Base-by-base conservation (phyloP, 2,797 vertebrate species). In the Phyllotis vaccarum region DNA sequence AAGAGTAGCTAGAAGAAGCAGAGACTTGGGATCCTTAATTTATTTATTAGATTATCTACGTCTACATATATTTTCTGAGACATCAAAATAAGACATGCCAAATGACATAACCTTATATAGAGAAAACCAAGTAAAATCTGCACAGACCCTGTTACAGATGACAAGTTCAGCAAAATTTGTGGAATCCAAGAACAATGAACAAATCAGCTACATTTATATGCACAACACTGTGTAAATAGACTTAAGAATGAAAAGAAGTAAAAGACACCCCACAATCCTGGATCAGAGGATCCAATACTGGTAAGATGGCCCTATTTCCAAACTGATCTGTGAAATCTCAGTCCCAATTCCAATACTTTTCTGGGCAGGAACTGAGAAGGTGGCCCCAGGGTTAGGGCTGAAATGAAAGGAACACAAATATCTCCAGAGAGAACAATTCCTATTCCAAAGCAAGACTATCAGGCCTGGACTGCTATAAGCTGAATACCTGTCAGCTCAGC, bases 1-100 rank as follows among this genome's bases (percentile, higher is more conserved):
- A 82, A 82, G 6, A 58, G 21, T 58, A 58, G 37, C 56, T 60
- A 29, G 37, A 60, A 60, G 37, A 24, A 82, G 27, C 58, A 40
- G 34, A 92, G 34, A 95, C 83, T 75, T 66, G 13, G 58, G 24
- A 81, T 75, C 74, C 66, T 87, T 87, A 29, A 87, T 66, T 76
- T 88, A 9, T 52, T 75, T 72, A 43, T 52, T 52, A 86, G 74
- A 80, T 54, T 60, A 74, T 40, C 74, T 52, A 5, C 6, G 66
- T 27, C 78, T 79, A 62, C 5, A 43, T 60, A 3, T 68, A 91
- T 70, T 89, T 66, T 60, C 85, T 8, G 2, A 54, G 52, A 12
- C 40, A 78, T 70, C 21, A 76, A 68, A 52, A n/a, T 58, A 89
- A 85, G n/a, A 83, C 22, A 82, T 76, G 34, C 7, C 34, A 40